Evolutionary conservation across 2,888 invertebrate species (phyloP), one percentile per base, ranked within the genome.

Genomic region (Chloromyia formosa): DNA sequence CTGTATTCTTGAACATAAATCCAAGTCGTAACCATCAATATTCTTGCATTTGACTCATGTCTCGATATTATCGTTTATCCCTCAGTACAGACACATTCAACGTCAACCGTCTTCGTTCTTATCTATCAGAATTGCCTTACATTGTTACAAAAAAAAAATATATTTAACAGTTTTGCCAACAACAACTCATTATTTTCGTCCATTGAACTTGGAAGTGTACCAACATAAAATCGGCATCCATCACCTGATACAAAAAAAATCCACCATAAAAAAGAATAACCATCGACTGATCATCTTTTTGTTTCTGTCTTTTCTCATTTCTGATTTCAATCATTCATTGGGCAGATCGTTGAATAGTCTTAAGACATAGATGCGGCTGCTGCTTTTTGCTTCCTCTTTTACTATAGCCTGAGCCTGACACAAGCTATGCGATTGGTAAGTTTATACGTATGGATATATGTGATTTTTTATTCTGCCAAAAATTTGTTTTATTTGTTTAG

Each of bases 111-210:
- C 27, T 35, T 35, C 27, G 2, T 7, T 35, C 27, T 35, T 35
- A 22, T 18, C 20, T 56, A 53, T 53, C 12, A 16, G 10, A 18
- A 56, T 56, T 56, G 18, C 18, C 20, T 18, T 18, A 20, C 9
- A 18, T 16, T 56, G 18, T 56, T 18, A 22, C 56, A 18, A 53
- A 1, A 53, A 60, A 62, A 62, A 62, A 62, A 22, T 40, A 62
- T 62, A 62, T 23, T 35, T 35, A 35, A 35, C 62, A 62, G 27
- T 54, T 69, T 69, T 69, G 27, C 27, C 68, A 69, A 42, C 18
- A 69, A 69, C 53, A 53, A 16, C 68, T 69, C 68, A 69, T 69
- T 69, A 54, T 69, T n/a, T 49, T 69, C 68, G 68, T 69, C 49
- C 68, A 69, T 69, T 69, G 68, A 69, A 69, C 68, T 69, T 49